Percentiles rank a stretch among this genome's conserved stretches.
Conservation (phyloP, 1,140 invertebrate genomes). For the Zelostemma sp. region DNA sequence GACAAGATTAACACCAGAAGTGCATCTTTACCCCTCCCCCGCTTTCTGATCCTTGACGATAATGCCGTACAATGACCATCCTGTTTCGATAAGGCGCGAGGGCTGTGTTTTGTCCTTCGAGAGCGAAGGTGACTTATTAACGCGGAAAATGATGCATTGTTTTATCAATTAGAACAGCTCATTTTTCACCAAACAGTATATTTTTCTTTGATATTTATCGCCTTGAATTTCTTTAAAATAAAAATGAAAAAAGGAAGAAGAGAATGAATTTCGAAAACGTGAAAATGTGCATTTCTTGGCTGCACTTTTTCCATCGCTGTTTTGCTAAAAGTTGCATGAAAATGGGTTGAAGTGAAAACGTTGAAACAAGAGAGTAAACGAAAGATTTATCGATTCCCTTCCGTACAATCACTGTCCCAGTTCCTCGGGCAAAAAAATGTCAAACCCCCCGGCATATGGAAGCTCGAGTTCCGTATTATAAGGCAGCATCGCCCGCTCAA, state of each 20-base stretch:
- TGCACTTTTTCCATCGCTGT: no score
- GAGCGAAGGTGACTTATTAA: slow-evolving; percentile 29
- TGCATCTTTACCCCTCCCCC: slow-evolving; percentile 51
- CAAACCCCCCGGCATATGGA: slow-evolving; percentile 12
- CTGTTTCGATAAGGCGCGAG: slow-evolving; percentile 36
- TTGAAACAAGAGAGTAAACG: neutral
- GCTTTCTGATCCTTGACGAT: slow-evolving; percentile 52
- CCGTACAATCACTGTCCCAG: neutral
- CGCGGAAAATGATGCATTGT: no score
- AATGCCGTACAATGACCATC: slow-evolving; percentile 53
- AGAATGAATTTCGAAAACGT: no score
- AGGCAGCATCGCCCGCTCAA: slow-evolving; percentile 27
- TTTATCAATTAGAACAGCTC: no score
- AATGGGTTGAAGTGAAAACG: no score
- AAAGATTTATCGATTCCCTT: neutral
- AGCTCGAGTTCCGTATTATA: slow-evolving; percentile 17
- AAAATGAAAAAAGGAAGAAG: no score
- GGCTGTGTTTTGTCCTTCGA: slow-evolving; percentile 32
- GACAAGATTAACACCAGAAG: slow-evolving; percentile 61
- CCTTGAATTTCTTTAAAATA: no score
- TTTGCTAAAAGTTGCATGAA: no score
- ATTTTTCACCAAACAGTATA: no score
- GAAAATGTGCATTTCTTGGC: no score
- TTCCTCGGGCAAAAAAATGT: neutral
- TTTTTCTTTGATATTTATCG: no score